Evolutionary conservation across 2,888 invertebrate species (phyloP).

Genomic region (Amphiduros pacificus): DNA sequence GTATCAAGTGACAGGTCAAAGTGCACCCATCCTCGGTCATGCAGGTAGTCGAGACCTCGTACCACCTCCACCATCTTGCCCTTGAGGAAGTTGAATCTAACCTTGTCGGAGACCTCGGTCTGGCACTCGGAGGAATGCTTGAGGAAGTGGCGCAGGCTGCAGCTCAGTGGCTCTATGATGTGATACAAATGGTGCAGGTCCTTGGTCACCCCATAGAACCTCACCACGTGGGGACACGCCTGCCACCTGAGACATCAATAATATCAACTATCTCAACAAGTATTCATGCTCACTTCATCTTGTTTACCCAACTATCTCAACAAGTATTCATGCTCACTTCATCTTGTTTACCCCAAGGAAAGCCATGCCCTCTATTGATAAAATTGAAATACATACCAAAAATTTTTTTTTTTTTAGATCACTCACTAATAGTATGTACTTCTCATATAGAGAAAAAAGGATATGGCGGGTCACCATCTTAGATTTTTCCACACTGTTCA

Average conservation of each 20-base stretch:
- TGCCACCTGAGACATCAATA: constrained; percentile 20
- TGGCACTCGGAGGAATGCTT: constrained; percentile 7
- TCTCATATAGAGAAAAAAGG: no score
- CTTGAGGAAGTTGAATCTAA: constrained; percentile 25
- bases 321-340: no score
- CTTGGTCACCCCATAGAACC: constrained; percentile 20
- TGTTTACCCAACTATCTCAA: no score
- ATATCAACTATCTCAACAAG: no score
- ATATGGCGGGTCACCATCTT: no score
- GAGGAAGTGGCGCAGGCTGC: constrained; percentile 30
- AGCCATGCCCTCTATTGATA: no score
- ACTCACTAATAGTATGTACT: no score
- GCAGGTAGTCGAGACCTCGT: constrained; percentile 35
- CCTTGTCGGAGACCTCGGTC: constrained; percentile 21
- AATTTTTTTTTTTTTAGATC: no score
- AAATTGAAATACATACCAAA: no score
- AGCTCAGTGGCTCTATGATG: constrained; percentile 33
- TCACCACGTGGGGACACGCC: constrained; percentile 17
- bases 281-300: no score
- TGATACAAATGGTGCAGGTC: constrained; percentile 19
- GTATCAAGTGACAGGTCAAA: constrained; percentile 40
- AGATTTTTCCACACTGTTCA: no score
- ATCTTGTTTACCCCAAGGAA: no score
- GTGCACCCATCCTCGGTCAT: constrained; percentile 34
- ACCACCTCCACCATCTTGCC: constrained; percentile 30